Percentiles rank a stretch among this genome's conserved stretches.
phyloP scores from a whole-genome alignment of 2,888 invertebrate species.

The Steinernema hermaphroditum region DNA sequence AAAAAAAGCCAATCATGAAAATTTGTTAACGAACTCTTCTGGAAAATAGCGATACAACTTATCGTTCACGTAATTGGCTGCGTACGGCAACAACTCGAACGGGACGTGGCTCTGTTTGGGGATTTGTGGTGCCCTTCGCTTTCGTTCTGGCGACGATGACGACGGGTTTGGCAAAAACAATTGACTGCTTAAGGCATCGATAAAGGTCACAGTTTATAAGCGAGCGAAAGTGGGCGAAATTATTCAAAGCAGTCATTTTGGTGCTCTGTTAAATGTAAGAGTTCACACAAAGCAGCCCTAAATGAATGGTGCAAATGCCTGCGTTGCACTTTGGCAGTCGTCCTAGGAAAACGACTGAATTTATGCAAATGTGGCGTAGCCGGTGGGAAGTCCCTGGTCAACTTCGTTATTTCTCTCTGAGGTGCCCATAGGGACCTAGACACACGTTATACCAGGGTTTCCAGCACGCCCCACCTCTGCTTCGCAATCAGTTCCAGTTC shows the following conservation, averaged over 20 bases:
- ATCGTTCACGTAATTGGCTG: constrained; percentile 24
- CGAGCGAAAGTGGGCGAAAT: not conserved
- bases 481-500: too few species aligned
- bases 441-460: too few species aligned
- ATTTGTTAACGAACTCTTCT: not conserved
- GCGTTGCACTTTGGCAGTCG: not conserved
- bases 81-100: not conserved
- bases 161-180: not conserved
- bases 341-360: constrained; percentile 1
- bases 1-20: constrained; percentile 28
- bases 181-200: not conserved
- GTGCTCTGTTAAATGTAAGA: too few species aligned
- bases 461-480: too few species aligned
- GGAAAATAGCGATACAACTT: constrained; percentile 15
- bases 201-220: not conserved
- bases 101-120: not conserved
- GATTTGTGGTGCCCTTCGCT: not conserved
- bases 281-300: too few species aligned
- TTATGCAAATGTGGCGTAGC: constrained; percentile 16
- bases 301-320: too few species aligned
- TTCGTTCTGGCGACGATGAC: not conserved
- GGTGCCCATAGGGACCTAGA: too few species aligned
- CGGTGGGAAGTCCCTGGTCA: too few species aligned
- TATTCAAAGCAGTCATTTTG: too few species aligned
- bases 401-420: too few species aligned